Evolutionary conservation across 2,113 vertebrate genomes (phyloP).

Genomic region (Circaetus gallicus): DNA sequence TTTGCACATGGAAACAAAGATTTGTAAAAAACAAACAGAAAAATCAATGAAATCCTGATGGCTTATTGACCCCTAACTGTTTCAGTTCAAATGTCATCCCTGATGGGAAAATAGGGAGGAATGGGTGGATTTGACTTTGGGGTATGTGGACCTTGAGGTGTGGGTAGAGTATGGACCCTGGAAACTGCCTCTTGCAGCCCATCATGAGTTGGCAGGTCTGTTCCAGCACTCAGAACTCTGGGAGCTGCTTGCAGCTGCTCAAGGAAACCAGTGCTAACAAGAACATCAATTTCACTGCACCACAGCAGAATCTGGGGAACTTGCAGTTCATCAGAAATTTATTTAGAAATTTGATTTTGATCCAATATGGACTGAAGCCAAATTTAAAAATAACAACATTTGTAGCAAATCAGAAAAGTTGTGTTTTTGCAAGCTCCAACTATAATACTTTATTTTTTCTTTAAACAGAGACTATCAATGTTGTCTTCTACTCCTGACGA

Average conservation of each 20-base stretch:
- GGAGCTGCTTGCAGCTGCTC: not conserved
- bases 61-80: not conserved
- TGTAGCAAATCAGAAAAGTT: not conserved
- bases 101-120: not conserved
- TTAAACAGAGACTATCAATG: not conserved
- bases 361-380: not conserved
- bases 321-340: slow-evolving; percentile 12
- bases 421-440: not conserved
- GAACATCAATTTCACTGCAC: not conserved
- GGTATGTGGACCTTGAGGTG: not conserved
- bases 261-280: not conserved
- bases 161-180: not conserved
- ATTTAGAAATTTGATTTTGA: slow-evolving; percentile 4
- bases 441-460: not conserved
- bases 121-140: not conserved
- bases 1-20: not conserved
- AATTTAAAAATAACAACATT: not conserved
- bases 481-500: not conserved
- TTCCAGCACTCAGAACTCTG: not conserved
- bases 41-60: not conserved
- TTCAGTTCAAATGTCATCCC: not conserved
- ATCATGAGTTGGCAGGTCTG: not conserved
- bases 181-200: not conserved
- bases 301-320: not conserved
- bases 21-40: not conserved